Base-by-base conservation (phyloP, 1,140 invertebrate species). In the Drosophila ogumai region DNA sequence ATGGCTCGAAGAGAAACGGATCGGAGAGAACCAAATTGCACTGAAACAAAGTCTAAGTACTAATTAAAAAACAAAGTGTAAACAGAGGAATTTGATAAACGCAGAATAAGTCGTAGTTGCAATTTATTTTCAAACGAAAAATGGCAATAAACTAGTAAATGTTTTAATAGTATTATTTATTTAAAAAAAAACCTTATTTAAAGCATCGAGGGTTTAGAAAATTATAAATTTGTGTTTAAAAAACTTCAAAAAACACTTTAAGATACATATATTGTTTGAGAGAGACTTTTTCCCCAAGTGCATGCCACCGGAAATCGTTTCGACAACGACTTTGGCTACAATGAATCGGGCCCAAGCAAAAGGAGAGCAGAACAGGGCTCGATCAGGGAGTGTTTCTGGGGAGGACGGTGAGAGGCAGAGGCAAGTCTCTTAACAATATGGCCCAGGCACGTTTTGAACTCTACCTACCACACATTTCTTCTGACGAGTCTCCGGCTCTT, bases 381-480 rank as follows among this genome's bases (percentile, higher is more conserved):
- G 50, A 72, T 57, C 44, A n/a, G 32, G 36, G 43, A 49, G 52
- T 31, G n/a, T 43, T 34, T 17, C 19, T 54, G 32, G 32, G 13
- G 34, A 60, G 32, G 25, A 19, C 31, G 15, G n/a, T 19, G 13
- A 31, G 46, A 28, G 57, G 32, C 31, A 56, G 52, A 22, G 61
- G 75, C 64, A 76, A 43, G 64, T 63, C 64, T 86, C 81, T 79
- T 86, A 82, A 86, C 65, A 81, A 87, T 87, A 81, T 63, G 61
- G 75, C 58, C 65, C 54, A 60, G 75, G 75, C 82, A 86, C 82
- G 82, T 87, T 87, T 88, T 87, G 84, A 82, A 87, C 79, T 82
- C 79, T 88, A 76, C 65, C 79, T 88, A 76, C 65, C 61, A 60
- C 56, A 55, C 52, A 56, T 61, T 54, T 66, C 52, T 57, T 71